These are phyloP conservation scores for Tetropium fuscum DNA, from an alignment of 2,888 invertebrate species.

Conservation along the genomic window DNA sequence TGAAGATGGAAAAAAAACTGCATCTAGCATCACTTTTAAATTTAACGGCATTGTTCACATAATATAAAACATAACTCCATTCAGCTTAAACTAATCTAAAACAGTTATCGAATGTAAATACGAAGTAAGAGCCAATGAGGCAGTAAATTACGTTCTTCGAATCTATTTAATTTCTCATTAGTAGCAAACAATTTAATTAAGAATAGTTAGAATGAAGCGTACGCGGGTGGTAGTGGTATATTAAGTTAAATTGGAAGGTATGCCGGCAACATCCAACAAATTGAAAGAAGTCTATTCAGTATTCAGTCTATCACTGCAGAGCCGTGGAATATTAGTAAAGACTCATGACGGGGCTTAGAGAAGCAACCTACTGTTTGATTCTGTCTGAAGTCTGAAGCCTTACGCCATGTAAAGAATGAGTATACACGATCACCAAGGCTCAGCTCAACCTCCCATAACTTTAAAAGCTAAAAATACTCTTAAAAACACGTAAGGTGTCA, in stretches of 20 bases:
- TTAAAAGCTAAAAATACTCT: constrained; percentile 6
- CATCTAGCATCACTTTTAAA: too few relatives aligned
- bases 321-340: constrained; percentile 13
- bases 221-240: constrained; percentile 15
- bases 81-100: too few relatives aligned
- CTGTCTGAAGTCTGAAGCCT: constrained; percentile 31
- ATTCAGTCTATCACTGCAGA: too few relatives aligned
- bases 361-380: constrained; percentile 25
- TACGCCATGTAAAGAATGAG: constrained; percentile 10
- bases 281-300: constrained; percentile 30
- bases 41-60: too few relatives aligned
- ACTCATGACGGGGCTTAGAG: constrained; percentile 10
- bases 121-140: too few relatives aligned
- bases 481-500: too few relatives aligned
- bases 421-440: background rate
- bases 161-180: background rate
- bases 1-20: too few relatives aligned
- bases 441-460: background rate
- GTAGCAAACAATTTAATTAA: constrained; percentile 3
- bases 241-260: constrained; percentile 31
- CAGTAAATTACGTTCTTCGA: background rate
- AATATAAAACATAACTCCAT: too few relatives aligned
- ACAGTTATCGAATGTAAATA: too few relatives aligned
- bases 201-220: background rate
- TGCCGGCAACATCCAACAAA: constrained; percentile 28